Evolutionary conservation across 2,888 invertebrate genomes (phyloP).

Genomic region (Melanchra persicariae): DNA sequence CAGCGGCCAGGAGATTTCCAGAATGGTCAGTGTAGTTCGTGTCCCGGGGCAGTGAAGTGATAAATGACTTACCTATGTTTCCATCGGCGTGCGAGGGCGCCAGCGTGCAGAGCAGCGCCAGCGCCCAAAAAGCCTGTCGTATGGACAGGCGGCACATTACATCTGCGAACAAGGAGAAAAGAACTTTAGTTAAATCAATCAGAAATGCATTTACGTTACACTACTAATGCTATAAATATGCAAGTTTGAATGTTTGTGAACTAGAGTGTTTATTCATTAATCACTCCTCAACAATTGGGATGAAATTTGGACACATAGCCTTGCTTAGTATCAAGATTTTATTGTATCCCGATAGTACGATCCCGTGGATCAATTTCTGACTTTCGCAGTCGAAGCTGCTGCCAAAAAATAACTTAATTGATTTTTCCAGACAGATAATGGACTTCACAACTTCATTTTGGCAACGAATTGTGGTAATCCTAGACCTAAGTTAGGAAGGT

Average conservation of each 20-base stretch:
- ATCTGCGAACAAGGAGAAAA: conserved; percentile 74
- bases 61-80: conserved; percentile 91
- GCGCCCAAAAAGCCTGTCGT: conserved; percentile 88
- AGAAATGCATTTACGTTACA: not conserved
- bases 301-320: not conserved
- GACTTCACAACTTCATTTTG: not conserved
- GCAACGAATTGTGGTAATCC: not conserved
- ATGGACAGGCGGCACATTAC: conserved; percentile 84
- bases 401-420: not conserved
- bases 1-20: not conserved
- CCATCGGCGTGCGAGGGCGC: conserved; percentile 91
- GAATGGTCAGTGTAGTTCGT: not conserved
- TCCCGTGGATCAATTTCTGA: not conserved
- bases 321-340: not conserved
- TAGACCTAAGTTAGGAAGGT: not conserved
- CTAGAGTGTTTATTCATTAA: no score
- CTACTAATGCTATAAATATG: not conserved
- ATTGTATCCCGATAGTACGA: not conserved
- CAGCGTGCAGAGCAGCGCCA: conserved; percentile 86
- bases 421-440: no score
- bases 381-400: not conserved
- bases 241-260: no score
- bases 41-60: not conserved
- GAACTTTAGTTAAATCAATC: not conserved
- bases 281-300: no score